Evolutionary conservation across 1,140 invertebrate genomes (phyloP).

Genomic region (Euwallacea similis): DNA sequence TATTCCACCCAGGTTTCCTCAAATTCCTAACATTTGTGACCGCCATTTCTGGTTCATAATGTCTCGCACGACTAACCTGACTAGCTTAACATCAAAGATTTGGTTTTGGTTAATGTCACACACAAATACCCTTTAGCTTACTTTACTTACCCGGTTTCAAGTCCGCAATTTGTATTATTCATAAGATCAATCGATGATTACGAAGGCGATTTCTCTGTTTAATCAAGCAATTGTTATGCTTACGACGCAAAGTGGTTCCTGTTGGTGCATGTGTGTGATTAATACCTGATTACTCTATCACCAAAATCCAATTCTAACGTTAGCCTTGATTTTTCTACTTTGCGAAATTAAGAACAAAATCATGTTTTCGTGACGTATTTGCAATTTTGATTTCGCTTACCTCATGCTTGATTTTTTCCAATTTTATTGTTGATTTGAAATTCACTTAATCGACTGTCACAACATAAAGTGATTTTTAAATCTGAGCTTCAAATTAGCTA

Average conservation of each 20-base stretch:
- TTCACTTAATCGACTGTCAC: too few relatives aligned
- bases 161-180: not conserved
- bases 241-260: not conserved
- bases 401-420: too few relatives aligned
- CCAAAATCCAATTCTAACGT: not conserved
- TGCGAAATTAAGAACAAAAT: too few relatives aligned
- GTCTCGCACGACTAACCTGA: not conserved
- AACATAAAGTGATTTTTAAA: too few relatives aligned
- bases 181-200: not conserved
- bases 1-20: too few relatives aligned
- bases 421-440: too few relatives aligned
- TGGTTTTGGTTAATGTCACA: not conserved
- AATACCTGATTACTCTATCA: not conserved
- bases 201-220: not conserved
- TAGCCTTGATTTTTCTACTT: too few relatives aligned
- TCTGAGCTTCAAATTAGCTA: too few relatives aligned
- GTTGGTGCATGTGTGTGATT: not conserved
- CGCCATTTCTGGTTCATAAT: not conserved
- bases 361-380: too few relatives aligned
- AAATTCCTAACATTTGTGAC: too few relatives aligned
- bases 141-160: slow-evolving; percentile 4
- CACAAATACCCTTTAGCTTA: not conserved
- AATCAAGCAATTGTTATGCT: not conserved
- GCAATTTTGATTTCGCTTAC: too few relatives aligned
- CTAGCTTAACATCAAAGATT: not conserved